Base-by-base conservation (phyloP, 2,888 invertebrate genomes). In the Embidobia sp. region DNA sequence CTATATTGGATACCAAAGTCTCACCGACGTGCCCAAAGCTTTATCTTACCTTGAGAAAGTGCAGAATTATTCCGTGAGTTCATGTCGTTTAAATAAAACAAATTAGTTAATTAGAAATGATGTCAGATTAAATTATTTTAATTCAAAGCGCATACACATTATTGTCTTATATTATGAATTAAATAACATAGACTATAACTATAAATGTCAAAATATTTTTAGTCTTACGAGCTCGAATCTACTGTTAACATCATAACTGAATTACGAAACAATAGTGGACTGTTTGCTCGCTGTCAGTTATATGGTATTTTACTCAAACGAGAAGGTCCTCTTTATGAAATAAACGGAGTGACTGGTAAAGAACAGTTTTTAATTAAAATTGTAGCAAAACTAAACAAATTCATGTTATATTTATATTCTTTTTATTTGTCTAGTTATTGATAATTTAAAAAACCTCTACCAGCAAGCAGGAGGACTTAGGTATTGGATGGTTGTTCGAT, bases 401-500 rank as follows among this genome's bases (percentile, higher is more conserved):
- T n/a, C n/a, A n/a, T n/a, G n/a, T n/a, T n/a, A n/a, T n/a, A 16
- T 40, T 11, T 6, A n/a, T 31, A 15, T n/a, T n/a, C n/a, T n/a
- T n/a, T n/a, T n/a, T n/a, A n/a, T n/a, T 61, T 92, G 90, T 46
- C 91, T 91, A 82, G 95, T 95, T 0, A 92, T 92, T 76, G 93
- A 95, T 70, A 92, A 94, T 15, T 90, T 97, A 53, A 93, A 94
- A 83, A 90, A 91, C 66, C 90, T 97, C 42, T 96, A 97, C 90
- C 94, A 94, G 87, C 93, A 93, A 83, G 96, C 97, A n/a, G 97
- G 97, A 16, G 94, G 94, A 79, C 90, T 96, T 75, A 92, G 97
- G 5, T 95, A 96, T 90, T 97, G 97, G 97, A 94, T 95, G 79
- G 97, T 96, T 26, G 98, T 99, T 42, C 93, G 99, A 57, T 97